Conservation (phyloP, 2,113 vertebrate species). For the Spea multiplicata region DNA sequence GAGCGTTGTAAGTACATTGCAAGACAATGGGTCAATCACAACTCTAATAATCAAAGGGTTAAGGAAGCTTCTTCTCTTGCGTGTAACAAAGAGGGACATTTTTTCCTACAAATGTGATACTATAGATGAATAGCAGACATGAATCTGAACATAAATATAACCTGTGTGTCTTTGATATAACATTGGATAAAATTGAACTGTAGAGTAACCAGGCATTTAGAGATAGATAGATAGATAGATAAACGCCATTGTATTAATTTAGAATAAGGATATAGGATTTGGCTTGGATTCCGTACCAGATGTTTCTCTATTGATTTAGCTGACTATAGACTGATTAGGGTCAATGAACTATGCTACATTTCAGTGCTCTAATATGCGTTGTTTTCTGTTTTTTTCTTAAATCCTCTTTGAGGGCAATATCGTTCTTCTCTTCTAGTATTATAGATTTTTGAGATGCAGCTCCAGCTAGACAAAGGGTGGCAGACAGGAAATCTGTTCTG, state of each 20-base stretch:
- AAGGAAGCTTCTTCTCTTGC: neutral
- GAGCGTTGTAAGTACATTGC: neutral
- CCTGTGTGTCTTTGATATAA: too few species aligned
- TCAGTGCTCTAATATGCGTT: slow-evolving; percentile 29
- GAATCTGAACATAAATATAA: too few species aligned
- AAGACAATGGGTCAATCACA: neutral
- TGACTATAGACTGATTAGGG: slow-evolving; percentile 19
- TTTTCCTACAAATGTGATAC: too few species aligned
- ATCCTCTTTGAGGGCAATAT: slow-evolving; percentile 11
- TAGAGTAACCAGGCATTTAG: too few species aligned
- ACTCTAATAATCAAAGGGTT: neutral
- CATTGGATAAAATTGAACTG: too few species aligned
- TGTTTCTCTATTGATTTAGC: slow-evolving; percentile 22
- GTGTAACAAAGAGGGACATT: too few species aligned
- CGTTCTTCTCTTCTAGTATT: neutral
- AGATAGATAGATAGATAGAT: too few species aligned
- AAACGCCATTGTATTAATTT: too few species aligned
- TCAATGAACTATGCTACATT: slow-evolving; percentile 17
- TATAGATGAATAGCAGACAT: too few species aligned
- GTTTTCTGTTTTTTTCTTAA: neutral
- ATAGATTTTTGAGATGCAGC: neutral
- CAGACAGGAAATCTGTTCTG: neutral
- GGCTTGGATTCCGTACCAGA: slow-evolving; percentile 8
- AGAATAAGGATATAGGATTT: neutral
- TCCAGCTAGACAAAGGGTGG: neutral